Base-by-base conservation (phyloP, 2,888 invertebrate genomes). In the Ophioninae sp. region DNA sequence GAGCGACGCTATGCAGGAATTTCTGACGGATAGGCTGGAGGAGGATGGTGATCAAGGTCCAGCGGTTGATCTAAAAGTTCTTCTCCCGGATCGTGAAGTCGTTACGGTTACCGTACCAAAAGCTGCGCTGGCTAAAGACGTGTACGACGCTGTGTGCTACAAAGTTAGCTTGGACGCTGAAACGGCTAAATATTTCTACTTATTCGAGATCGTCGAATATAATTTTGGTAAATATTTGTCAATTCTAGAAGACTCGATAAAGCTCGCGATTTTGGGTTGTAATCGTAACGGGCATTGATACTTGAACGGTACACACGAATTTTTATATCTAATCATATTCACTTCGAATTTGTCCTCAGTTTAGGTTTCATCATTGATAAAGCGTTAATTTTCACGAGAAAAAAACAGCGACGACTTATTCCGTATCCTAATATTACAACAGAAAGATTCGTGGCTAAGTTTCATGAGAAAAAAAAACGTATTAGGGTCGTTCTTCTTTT, bases 191-290 rank as follows among this genome's bases (percentile, higher is more conserved):
- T 98, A 97, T 94, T 99, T 99, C 94, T 98, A 98, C 91, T 94
- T 99, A 75, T 99, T 99, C 93, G 99, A 99, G 94, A 98, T 98
- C 88, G 97, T 99, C 77, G 99, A 99, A 93, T 98, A 98, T 93
- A 98, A 98, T 93, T 99, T 99, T 93, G 98, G 98, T 98, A 91
- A 95, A 74, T 76, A 85, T 30, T 30, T 10, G 51, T 13, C 17
- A 51, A 51, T 17, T 51, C 17, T 17, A 51, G 30, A 30, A 51
- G 3, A 51, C 6, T 51, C 13, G 13, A 51, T 17, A 17, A 0
- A 5, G 3, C 6, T 51, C 13, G 51, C 51, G 13, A 51, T 6
- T 30, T 30, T 3, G 30, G 30, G 30, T 30, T 30, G 30, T 30
- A 30, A 30, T 30, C 30, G 3, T 30, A 30, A 30, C 30, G 30